Conservation (phyloP, 2,797 vertebrate species). For the Nannoperca obscura region DNA sequence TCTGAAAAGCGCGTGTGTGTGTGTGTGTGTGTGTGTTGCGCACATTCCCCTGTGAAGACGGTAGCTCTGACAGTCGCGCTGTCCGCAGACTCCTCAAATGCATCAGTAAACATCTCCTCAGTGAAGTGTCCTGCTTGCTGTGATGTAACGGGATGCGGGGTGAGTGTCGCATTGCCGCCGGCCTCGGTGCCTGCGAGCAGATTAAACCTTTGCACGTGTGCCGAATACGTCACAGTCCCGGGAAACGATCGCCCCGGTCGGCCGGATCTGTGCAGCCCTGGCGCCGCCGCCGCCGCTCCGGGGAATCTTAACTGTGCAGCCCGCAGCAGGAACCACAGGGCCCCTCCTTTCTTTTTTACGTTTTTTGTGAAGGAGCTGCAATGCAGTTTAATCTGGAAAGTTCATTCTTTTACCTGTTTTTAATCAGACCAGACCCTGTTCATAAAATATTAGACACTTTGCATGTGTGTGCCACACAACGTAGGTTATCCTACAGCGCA, state of each 20-base stretch:
- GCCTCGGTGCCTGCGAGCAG: slow-evolving; percentile 56
- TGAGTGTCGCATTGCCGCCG: slow-evolving; percentile 82
- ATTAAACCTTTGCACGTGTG: slow-evolving; percentile 71
- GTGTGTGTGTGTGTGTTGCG: slow-evolving; percentile 19
- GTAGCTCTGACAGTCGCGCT: not conserved
- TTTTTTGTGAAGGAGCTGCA: slow-evolving; percentile 54
- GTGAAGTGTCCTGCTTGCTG: slow-evolving; percentile 9
- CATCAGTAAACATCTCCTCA: not conserved
- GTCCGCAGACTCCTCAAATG: not conserved
- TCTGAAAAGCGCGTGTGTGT: slow-evolving; percentile 16
- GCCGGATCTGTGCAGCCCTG: slow-evolving; percentile 26
- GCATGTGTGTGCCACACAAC: not conserved
- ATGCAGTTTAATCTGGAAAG: slow-evolving; percentile 57
- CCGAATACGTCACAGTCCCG: slow-evolving; percentile 77
- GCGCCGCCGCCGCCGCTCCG: not conserved
- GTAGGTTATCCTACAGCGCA: not conserved
- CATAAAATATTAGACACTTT: not conserved
- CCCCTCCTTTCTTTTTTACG: not conserved
- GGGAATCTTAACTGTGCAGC: slow-evolving; percentile 1
- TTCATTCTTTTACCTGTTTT: not conserved
- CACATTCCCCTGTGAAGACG: slow-evolving; percentile 22
- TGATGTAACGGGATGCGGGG: slow-evolving; percentile 48
- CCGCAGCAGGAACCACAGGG: slow-evolving; percentile 3
- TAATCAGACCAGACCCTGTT: not conserved
- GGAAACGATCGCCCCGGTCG: slow-evolving; percentile 47